These are phyloP conservation scores for Zeugodacus cucurbitae DNA, from an alignment of 1,140 invertebrate genomes.

Conservation along the genomic window DNA sequence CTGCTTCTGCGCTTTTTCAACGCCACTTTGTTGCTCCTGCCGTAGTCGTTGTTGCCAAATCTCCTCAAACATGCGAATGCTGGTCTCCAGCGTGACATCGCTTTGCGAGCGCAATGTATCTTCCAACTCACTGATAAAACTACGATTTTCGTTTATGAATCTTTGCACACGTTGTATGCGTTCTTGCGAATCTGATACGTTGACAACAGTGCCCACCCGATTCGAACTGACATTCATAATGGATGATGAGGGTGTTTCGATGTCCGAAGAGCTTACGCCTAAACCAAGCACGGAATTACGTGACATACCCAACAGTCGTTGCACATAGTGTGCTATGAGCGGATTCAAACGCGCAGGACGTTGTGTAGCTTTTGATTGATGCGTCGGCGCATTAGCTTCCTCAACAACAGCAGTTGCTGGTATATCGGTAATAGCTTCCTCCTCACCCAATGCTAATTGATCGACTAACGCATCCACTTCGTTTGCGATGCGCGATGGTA, in stretches of 20 bases:
- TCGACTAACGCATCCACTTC: slow-evolving; percentile 21
- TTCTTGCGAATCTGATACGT: neutral
- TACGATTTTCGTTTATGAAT: slow-evolving; percentile 59
- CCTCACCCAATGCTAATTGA: neutral
- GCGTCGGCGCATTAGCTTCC: neutral
- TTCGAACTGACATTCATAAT: slow-evolving; percentile 55
- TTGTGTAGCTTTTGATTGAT: neutral
- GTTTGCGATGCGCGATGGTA: slow-evolving; percentile 48
- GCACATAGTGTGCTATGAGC: slow-evolving; percentile 55
- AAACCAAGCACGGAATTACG: slow-evolving; percentile 49
- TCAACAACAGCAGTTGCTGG: neutral
- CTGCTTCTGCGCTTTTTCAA: neutral
- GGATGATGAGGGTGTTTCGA: slow-evolving; percentile 54
- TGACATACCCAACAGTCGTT: slow-evolving; percentile 58
- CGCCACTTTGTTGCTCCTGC: slow-evolving; percentile 2
- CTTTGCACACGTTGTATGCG: slow-evolving; percentile 49
- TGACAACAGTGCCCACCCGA: neutral
- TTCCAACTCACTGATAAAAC: slow-evolving; percentile 58
- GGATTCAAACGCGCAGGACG: slow-evolving; percentile 50
- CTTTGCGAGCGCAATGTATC: slow-evolving; percentile 49
- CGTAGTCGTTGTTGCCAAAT: slow-evolving; percentile 51
- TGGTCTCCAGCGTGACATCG: slow-evolving; percentile 47
- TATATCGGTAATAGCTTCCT: neutral
- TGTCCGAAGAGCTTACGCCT: slow-evolving; percentile 51
- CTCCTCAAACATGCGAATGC: slow-evolving; percentile 48